Percentiles rank a stretch among this genome's conserved stretches.
phyloP scores from a whole-genome alignment of 1,140 invertebrate genomes.

The Drosophila pandora region DNA sequence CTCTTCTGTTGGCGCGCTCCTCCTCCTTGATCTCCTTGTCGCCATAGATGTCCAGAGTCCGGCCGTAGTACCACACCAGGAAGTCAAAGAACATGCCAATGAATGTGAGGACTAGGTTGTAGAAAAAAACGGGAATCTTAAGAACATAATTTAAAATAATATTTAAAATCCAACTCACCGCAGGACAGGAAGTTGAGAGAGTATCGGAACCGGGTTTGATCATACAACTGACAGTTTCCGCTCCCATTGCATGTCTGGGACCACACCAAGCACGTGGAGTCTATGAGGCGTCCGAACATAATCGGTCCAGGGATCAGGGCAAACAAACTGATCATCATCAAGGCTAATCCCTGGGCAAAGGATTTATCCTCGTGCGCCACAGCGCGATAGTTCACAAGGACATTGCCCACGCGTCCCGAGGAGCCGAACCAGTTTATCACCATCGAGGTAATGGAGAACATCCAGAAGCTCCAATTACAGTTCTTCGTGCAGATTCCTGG shows the following conservation, averaged over 20 bases:
- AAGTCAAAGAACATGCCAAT: conserved; percentile 86
- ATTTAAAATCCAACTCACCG: conserved; percentile 79
- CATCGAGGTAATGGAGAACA: conserved; percentile 84
- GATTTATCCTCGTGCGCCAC: conserved; percentile 87
- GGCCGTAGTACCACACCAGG: conserved; percentile 86
- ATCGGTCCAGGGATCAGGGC: conserved; percentile 88
- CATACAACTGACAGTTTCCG: conserved; percentile 88
- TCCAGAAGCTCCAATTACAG: conserved; percentile 84
- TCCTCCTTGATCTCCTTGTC: conserved; percentile 84
- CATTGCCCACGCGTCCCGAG: conserved; percentile 87
- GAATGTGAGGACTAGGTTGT: conserved; percentile 84
- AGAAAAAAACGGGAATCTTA: conserved; percentile 8
- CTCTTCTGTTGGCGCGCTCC: conserved; percentile 53
- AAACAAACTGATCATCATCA: conserved; percentile 87
- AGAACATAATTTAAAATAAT: neutral
- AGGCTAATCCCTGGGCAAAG: conserved; percentile 87
- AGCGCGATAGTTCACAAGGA: conserved; percentile 86
- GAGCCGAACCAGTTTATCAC: conserved; percentile 85
- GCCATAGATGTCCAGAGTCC: conserved; percentile 86
- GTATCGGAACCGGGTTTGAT: conserved; percentile 86
- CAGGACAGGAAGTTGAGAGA: conserved; percentile 86
- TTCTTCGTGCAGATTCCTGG: conserved; percentile 85
- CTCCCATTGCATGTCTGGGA: conserved; percentile 86
- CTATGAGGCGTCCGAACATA: conserved; percentile 87
- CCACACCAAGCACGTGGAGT: conserved; percentile 87